Base-by-base conservation (phyloP, 2,888 invertebrate species). In the Lutraria lutraria region DNA sequence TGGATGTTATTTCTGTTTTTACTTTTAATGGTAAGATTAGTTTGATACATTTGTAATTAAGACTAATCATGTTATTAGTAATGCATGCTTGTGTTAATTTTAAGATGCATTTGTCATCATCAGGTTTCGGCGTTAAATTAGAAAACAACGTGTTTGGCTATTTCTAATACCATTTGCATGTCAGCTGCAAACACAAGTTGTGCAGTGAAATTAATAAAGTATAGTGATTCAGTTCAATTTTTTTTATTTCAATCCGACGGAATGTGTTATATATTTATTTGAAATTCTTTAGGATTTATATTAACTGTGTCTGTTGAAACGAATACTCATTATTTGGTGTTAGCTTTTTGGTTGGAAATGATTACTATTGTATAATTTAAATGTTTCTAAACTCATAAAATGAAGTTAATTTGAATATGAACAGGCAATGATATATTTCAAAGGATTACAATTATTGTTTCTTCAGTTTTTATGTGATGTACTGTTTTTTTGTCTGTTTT, bases 91-190 rank as follows among this genome's bases (percentile, higher is more conserved):
- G 43, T 43, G 43, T 43, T 76, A 31, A 0, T 76, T 34, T n/a
- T 76, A 76, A 76, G n/a, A 31, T 34, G 31, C 76, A 34, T 76
- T 76, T 34, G 21, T 76, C 31, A 15, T 76, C 76, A 76, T 76
- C 34, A 31, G 29, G 13, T 34, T 76, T 6, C 16, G 43, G 63
- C 25, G 63, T 68, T 68, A 25, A 25, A 68, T 68, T n/a, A 10
- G 25, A 25, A 25, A 68, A 25, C 60, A 60, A 6, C 25, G n/a
- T 25, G 13, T 68, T 25, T 25, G 25, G 25, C n/a, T 12, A 68
- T 68, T 68, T 25, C 25, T 25, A 60, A 25, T 25, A 68, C 25
- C 63, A 68, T 25, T 68, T 25, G 21, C n/a, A 10, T 68, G 25
- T 68, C n/a, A 12, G 63, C 63, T 25, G 25, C 63, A 68, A 68